phyloP scores from a whole-genome alignment of 2,797 vertebrate species.

The Tolypeutes matacus region DNA sequence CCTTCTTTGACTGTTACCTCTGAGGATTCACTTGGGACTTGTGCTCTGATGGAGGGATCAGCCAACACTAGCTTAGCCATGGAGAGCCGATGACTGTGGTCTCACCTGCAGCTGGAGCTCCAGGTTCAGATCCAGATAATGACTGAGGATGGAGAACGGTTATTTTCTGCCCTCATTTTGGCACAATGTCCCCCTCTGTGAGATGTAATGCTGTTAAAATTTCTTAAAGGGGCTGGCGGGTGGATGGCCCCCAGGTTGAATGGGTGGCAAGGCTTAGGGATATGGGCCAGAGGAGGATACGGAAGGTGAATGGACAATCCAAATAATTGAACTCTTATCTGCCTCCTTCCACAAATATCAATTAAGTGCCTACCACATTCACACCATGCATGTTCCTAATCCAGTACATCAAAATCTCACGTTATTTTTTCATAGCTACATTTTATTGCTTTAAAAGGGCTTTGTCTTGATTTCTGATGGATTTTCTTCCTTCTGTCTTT shows the following conservation, averaged over 20 bases:
- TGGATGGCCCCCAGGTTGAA: not conserved
- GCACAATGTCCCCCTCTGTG: not conserved
- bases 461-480: slow-evolving; percentile 38
- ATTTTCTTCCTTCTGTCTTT: slow-evolving; percentile 12
- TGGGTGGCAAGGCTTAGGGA: not conserved
- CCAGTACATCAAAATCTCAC: not conserved
- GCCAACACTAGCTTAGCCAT: not conserved
- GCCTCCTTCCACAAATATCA: not conserved
- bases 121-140: not conserved
- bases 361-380: not conserved
- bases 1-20: not conserved
- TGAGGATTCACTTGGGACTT: not conserved
- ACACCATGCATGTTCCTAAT: not conserved
- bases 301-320: not conserved
- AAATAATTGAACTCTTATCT: not conserved
- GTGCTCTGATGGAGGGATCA: not conserved
- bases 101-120: not conserved
- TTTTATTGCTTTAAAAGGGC: not conserved
- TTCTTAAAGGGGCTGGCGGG: not conserved
- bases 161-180: not conserved
- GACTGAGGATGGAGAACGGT: not conserved
- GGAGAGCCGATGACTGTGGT: not conserved
- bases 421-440: not conserved
- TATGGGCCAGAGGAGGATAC: not conserved
- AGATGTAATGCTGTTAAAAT: not conserved